These are phyloP conservation scores for Dusona sp. DNA, from an alignment of 2,888 invertebrate species.

Conservation along the genomic window DNA sequence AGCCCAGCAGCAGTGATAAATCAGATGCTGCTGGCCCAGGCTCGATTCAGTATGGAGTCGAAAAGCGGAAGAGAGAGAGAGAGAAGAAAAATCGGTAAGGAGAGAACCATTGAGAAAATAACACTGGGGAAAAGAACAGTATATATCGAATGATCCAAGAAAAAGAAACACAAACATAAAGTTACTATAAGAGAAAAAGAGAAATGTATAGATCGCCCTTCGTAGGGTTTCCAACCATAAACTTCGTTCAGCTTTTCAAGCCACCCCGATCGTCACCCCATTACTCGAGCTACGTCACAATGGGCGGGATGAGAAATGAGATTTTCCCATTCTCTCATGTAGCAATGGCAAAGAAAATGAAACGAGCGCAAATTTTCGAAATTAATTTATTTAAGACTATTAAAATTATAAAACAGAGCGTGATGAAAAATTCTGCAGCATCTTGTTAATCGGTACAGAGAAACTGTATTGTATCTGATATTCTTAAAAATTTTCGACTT, in stretches of 20 bases:
- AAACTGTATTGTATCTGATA: no score
- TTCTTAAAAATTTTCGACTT: neutral
- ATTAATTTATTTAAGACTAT: slow-evolving; percentile 3
- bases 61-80: slow-evolving; percentile 48
- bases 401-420: neutral
- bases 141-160: slow-evolving; percentile 38
- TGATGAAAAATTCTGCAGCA: neutral
- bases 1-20: slow-evolving; percentile 69
- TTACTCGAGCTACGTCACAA: slow-evolving; percentile 74
- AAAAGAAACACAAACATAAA: slow-evolving; percentile 27
- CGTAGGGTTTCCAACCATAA: slow-evolving; percentile 49
- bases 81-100: slow-evolving; percentile 44
- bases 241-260: slow-evolving; percentile 72
- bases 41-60: slow-evolving; percentile 55
- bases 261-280: slow-evolving; percentile 80
- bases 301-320: slow-evolving; percentile 61
- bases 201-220: slow-evolving; percentile 12
- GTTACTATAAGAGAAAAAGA: slow-evolving; percentile 40
- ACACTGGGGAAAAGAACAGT: slow-evolving; percentile 15
- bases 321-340: slow-evolving; percentile 34
- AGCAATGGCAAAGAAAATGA: slow-evolving; percentile 33
- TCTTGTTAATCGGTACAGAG: neutral
- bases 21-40: slow-evolving; percentile 69
- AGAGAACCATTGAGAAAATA: slow-evolving; percentile 43
- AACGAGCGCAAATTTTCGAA: slow-evolving; percentile 18